Conservation (phyloP, 1,140 invertebrate genomes). For the Lordiphosa mommai region DNA sequence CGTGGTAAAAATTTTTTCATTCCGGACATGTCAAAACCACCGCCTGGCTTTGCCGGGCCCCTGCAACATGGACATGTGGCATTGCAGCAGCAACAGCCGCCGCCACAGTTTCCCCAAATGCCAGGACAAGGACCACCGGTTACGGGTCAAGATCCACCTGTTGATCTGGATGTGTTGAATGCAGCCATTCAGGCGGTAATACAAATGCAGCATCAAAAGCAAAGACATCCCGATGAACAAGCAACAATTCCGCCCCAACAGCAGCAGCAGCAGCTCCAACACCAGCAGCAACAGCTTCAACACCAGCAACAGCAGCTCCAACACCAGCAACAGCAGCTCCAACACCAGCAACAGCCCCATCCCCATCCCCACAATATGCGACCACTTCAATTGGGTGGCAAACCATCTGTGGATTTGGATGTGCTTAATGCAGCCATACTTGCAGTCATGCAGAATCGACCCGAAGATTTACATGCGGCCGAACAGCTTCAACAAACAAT, state of each 20-base stretch:
- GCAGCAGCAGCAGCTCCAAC: slow-evolving; percentile 23
- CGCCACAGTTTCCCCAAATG: slow-evolving; percentile 33
- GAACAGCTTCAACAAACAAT: slow-evolving; percentile 13
- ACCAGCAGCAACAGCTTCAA: slow-evolving; percentile 12
- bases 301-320: slow-evolving; percentile 11
- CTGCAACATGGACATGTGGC: slow-evolving; percentile 33
- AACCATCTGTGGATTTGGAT: slow-evolving; percentile 43
- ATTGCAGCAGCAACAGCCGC: slow-evolving; percentile 27
- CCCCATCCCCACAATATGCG: slow-evolving; percentile 20
- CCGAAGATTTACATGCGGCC: slow-evolving; percentile 31
- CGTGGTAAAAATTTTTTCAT: slow-evolving; percentile 81
- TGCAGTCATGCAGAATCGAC: slow-evolving; percentile 59
- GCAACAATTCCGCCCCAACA: not conserved
- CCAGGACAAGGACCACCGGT: slow-evolving; percentile 22
- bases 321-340: slow-evolving; percentile 20
- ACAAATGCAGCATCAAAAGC: slow-evolving; percentile 62
- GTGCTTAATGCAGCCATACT: slow-evolving; percentile 63
- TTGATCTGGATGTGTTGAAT: slow-evolving; percentile 64
- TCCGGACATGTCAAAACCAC: slow-evolving; percentile 91
- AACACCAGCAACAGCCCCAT: slow-evolving; percentile 4
- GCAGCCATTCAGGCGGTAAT: slow-evolving; percentile 75
- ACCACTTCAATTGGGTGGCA: not conserved
- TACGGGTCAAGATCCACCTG: slow-evolving; percentile 28
- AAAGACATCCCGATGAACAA: slow-evolving; percentile 49
- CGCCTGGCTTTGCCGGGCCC: slow-evolving; percentile 86